phyloP scores from a whole-genome alignment of 2,888 invertebrate genomes.

The Nipponacmea schrenckii region DNA sequence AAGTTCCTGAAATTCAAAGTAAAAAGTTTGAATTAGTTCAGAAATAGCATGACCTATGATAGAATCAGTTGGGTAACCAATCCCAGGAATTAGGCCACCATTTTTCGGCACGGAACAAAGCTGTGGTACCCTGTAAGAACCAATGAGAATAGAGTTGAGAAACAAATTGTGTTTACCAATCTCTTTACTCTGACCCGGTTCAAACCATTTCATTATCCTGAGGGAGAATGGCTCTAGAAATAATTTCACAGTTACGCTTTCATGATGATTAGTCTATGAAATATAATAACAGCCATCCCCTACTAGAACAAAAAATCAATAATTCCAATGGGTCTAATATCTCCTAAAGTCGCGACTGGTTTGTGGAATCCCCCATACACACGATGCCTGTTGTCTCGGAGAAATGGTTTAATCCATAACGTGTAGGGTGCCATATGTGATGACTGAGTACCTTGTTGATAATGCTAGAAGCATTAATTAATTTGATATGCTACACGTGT shows the following conservation, averaged over 20 bases:
- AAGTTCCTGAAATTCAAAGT: no score
- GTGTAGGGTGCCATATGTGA: background rate
- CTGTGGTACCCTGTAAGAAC: constrained; percentile 1
- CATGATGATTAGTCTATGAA: background rate
- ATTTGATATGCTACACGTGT: background rate
- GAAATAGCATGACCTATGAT: no score
- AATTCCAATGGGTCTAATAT: no score
- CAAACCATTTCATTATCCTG: background rate
- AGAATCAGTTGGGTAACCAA: no score
- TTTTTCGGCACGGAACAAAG: constrained; percentile 7
- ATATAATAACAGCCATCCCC: background rate
- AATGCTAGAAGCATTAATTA: constrained; percentile 3
- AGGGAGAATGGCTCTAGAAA: background rate
- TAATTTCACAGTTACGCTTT: constrained; percentile 6
- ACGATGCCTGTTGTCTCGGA: background rate
- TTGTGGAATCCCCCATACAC: no score
- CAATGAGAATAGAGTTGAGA: constrained; percentile 1
- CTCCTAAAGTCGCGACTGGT: no score
- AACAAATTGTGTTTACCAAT: constrained; percentile 4
- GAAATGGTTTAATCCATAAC: constrained; percentile 5
- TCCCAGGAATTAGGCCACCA: background rate
- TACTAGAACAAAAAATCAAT: no score
- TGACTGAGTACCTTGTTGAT: background rate
- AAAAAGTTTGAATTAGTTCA: no score
- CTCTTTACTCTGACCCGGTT: background rate